Evolutionary conservation across 2,113 vertebrate species (phyloP).

Genomic region (Macrotus californicus): DNA sequence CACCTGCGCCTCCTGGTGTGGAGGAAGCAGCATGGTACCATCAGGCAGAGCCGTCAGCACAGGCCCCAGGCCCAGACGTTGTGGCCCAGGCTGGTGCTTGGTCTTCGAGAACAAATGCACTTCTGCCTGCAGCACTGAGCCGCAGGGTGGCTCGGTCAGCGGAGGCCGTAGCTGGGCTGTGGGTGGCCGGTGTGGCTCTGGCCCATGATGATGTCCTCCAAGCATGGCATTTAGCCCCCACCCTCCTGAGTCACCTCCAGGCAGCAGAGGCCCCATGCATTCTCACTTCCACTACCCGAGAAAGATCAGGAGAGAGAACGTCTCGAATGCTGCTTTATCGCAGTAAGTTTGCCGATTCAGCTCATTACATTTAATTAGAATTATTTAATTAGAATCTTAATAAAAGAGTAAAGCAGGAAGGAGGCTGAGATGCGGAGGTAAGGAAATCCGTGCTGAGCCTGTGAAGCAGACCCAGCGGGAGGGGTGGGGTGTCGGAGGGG

Average conservation of each 20-base stretch:
- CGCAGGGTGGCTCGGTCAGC: rapidly evolving
- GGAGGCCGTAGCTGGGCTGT: background rate
- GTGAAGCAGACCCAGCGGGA: slow-evolving; percentile 29
- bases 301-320: background rate
- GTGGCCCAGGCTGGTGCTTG: background rate
- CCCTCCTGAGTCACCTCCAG: background rate
- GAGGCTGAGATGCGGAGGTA: slow-evolving; percentile 41
- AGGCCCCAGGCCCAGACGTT: background rate
- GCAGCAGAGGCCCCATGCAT: background rate
- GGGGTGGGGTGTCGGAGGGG: background rate
- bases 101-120: background rate
- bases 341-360: slow-evolving; percentile 65
- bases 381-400: slow-evolving; percentile 78
- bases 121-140: background rate
- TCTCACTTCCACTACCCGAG: background rate
- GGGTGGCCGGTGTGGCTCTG: background rate
- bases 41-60: background rate
- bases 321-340: slow-evolving; percentile 39
- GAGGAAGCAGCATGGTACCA: too few relatives aligned
- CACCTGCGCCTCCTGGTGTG: background rate
- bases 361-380: slow-evolving; percentile 76
- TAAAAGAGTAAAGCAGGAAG: slow-evolving; percentile 70
- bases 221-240: background rate
- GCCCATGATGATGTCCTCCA: rapidly evolving
- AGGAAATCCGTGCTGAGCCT: slow-evolving; percentile 42